phyloP scores from a whole-genome alignment of 30 jellyfish, hydroid and myxozoan genomes.

The Hydra vulgaris region DNA sequence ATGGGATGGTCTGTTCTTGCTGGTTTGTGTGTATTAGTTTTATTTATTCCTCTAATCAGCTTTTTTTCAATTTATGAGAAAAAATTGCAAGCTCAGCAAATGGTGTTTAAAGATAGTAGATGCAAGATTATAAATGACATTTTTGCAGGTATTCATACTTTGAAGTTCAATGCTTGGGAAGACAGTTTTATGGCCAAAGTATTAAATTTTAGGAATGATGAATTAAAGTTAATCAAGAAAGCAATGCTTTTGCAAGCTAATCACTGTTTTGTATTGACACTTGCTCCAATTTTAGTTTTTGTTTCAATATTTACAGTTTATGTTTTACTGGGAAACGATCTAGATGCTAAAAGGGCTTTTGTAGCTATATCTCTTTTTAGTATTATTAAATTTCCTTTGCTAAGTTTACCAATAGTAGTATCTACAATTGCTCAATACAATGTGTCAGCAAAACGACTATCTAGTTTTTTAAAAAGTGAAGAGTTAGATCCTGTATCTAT shows the following conservation, averaged over 20 bases:
- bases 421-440: constrained; percentile 50
- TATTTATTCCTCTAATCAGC: constrained; percentile 61
- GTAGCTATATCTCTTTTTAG: constrained; percentile 79
- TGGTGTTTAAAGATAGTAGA: constrained; percentile 83
- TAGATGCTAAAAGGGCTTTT: constrained; percentile 87
- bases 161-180: constrained; percentile 98
- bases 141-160: constrained; percentile 71
- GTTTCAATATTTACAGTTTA: constrained; percentile 72
- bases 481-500: constrained; percentile 59
- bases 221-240: constrained; percentile 38
- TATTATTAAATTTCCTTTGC: constrained; percentile 80
- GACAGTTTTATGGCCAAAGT: constrained; percentile 64
- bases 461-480: constrained; percentile 65
- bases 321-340: constrained; percentile 58
- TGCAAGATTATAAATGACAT: constrained; percentile 75
- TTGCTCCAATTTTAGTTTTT: constrained; percentile 83
- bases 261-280: constrained; percentile 39
- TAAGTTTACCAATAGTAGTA: constrained; percentile 55
- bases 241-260: constrained; percentile 39
- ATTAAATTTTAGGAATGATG: constrained; percentile 43
- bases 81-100: constrained; percentile 43
- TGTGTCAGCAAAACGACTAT: constrained; percentile 57
- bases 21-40: constrained; percentile 60
- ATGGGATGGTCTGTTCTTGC: constrained; percentile 86
- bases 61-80: constrained; percentile 22